Conservation (phyloP, 2,113 vertebrate species). For the Odocoileus virginianus region DNA sequence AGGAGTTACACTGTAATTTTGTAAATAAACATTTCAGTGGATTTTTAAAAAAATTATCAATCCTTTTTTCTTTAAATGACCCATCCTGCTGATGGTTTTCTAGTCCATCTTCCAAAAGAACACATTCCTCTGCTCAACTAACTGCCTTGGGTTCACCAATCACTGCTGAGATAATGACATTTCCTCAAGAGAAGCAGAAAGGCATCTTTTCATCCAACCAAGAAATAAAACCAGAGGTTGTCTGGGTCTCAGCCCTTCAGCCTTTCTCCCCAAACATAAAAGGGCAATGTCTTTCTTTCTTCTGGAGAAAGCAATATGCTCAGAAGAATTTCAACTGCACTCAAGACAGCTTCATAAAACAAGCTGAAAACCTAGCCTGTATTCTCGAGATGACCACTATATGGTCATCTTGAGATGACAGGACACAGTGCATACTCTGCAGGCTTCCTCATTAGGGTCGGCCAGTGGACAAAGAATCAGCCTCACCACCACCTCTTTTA, state of each 20-base stretch:
- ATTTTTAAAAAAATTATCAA: neutral
- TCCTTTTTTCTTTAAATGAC: neutral
- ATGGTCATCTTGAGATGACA: neutral
- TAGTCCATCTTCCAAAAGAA: neutral
- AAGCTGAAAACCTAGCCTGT: neutral
- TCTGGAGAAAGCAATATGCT: neutral
- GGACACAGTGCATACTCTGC: neutral
- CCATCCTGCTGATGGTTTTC: neutral
- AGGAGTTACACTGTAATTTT: neutral
- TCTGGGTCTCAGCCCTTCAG: neutral
- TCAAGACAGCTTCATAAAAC: neutral
- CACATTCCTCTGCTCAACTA: neutral
- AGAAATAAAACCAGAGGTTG: neutral
- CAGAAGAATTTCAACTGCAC: neutral
- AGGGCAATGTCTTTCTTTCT: neutral
- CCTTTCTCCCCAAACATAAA: neutral
- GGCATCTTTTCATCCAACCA: neutral
- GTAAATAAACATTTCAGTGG: neutral
- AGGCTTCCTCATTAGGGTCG: neutral
- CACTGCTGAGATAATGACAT: neutral
- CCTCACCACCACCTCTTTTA: neutral
- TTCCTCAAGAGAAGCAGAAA: constrained; percentile 5
- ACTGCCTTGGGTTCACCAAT: neutral
- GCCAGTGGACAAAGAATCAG: too few relatives aligned
- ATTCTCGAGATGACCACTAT: neutral